Conservation (phyloP, 1,140 invertebrate genomes). For the Antheraea mylitta region DNA sequence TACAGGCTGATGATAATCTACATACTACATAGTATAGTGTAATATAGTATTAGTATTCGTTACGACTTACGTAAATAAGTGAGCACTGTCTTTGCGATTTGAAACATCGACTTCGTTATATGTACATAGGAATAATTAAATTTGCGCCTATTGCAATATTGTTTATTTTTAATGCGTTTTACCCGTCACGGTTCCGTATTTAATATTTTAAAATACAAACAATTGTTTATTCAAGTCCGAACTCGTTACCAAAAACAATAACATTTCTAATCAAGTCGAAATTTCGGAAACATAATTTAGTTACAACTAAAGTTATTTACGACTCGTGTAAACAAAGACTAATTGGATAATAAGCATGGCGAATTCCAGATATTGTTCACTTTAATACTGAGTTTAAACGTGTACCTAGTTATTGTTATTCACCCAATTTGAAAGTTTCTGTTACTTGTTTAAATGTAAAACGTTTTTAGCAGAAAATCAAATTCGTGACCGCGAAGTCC, state of each 20-base stretch:
- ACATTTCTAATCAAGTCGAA: slow-evolving; percentile 9
- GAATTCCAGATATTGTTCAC: too few relatives aligned
- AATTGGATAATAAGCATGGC: slow-evolving; percentile 6
- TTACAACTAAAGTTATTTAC: slow-evolving; percentile 8
- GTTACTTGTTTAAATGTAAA: too few relatives aligned
- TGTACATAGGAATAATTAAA: too few relatives aligned
- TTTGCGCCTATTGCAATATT: neutral
- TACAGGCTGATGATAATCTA: too few relatives aligned
- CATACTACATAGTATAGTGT: too few relatives aligned
- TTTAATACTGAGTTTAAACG: too few relatives aligned
- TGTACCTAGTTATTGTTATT: too few relatives aligned
- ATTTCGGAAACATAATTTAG: slow-evolving; percentile 8
- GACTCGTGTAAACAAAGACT: neutral
- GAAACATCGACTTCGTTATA: neutral
- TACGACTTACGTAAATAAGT: neutral
- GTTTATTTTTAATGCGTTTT: too few relatives aligned
- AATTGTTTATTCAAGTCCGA: neutral
- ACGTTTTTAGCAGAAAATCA: too few relatives aligned
- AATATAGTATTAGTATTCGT: too few relatives aligned
- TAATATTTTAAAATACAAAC: slow-evolving; percentile 1
- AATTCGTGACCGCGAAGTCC: too few relatives aligned
- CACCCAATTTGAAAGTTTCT: too few relatives aligned
- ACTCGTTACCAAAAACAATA: slow-evolving; percentile 4
- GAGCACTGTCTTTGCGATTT: neutral
- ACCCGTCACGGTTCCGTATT: neutral